These are phyloP conservation scores for Euglossa dilemma DNA, from an alignment of 1,140 invertebrate genomes.

Conservation along the genomic window DNA sequence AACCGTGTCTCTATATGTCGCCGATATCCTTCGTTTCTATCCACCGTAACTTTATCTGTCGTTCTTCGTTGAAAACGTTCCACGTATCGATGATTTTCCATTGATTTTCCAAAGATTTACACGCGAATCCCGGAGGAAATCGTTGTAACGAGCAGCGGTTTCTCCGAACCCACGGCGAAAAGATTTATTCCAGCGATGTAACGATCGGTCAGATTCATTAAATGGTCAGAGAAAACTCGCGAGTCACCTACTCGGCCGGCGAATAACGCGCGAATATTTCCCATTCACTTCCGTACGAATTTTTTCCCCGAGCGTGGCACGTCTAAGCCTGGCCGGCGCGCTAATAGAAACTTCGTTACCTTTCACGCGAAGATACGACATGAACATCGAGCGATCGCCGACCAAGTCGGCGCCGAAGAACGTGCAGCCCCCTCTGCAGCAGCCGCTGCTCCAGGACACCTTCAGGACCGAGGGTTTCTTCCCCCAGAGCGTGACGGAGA, in stretches of 20 bases:
- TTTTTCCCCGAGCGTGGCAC: not conserved
- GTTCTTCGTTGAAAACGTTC: no score
- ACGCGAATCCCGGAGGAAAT: no score
- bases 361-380: conserved; percentile 71
- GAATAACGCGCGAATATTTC: not conserved
- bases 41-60: no score
- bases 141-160: no score
- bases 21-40: not conserved
- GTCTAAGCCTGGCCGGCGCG: not conserved
- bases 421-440: conserved; percentile 36
- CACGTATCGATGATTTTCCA: no score
- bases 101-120: no score
- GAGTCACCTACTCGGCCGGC: not conserved
- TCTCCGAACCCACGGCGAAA: not conserved
- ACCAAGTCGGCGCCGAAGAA: conserved; percentile 67
- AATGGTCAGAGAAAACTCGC: conserved; percentile 20
- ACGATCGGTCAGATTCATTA: conserved; percentile 1
- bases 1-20: conserved; percentile 4
- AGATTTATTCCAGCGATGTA: conserved; percentile 17
- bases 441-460: conserved; percentile 55
- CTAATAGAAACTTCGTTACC: conserved; percentile 41
- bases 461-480: conserved; percentile 75
- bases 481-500: conserved; percentile 75
- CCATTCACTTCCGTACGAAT: conserved; percentile 36
- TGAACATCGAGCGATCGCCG: conserved; percentile 70